A percentile compares a stretch with the other conserved stretches of the same genome.
Evolutionary conservation across 2,888 invertebrate genomes (phyloP).

Genomic region (Eremobia ochroleuca): DNA sequence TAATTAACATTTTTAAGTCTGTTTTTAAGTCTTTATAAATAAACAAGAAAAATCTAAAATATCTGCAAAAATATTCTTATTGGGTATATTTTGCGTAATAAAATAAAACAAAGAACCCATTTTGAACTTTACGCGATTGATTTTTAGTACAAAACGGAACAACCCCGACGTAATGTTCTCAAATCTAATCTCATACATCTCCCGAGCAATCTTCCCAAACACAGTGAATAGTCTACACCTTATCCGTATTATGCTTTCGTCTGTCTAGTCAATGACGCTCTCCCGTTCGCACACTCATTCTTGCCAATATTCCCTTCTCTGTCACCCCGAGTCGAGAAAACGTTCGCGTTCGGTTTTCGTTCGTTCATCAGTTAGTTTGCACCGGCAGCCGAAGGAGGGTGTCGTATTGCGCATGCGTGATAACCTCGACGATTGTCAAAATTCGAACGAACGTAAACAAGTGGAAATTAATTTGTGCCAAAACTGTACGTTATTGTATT

Average conservation of each 20-base stretch:
- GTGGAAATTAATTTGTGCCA: slow-evolving; percentile 80
- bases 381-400: slow-evolving; percentile 77
- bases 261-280: slow-evolving; percentile 51
- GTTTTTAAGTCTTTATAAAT: background rate
- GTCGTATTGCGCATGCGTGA: slow-evolving; percentile 83
- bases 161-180: slow-evolving; percentile 37
- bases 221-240: slow-evolving; percentile 32
- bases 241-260: slow-evolving; percentile 63
- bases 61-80: too few species aligned
- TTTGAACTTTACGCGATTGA: slow-evolving; percentile 37
- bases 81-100: background rate
- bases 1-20: background rate
- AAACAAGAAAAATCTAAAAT: background rate
- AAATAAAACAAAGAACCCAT: background rate
- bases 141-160: slow-evolving; percentile 41
- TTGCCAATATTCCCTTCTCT: slow-evolving; percentile 50
- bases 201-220: slow-evolving; percentile 48
- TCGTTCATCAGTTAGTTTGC: slow-evolving; percentile 80
- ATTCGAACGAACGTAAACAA: slow-evolving; percentile 86
- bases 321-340: slow-evolving; percentile 41
- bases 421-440: slow-evolving; percentile 79
- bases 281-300: slow-evolving; percentile 58
- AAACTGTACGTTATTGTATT: slow-evolving; percentile 66
- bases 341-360: slow-evolving; percentile 66
- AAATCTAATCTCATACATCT: slow-evolving; percentile 60